Base-by-base conservation (phyloP, 2,888 invertebrate species). In the Leptopterna dolabrata region DNA sequence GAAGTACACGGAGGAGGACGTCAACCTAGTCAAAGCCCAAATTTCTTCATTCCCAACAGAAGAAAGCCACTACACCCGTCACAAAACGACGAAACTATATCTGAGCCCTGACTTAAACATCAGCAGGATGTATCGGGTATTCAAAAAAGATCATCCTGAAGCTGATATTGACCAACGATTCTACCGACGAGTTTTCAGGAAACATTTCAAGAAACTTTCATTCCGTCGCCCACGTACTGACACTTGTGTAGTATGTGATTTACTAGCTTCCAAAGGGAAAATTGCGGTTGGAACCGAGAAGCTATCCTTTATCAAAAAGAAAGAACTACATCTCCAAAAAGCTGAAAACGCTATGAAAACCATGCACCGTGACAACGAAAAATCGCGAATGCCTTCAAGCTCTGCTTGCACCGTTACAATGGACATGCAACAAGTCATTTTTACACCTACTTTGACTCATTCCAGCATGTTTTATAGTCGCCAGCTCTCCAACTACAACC, bases 381-480 rank as follows among this genome's bases (percentile, higher is more conserved):
- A 71, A 19, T 71, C 71, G 27, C n/a, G 71, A 11, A 71, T 71
- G 71, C 71, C 71, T 71, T 24, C 71, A 71, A 71, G 71, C 71
- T 71, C 71, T 71, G 71, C 27, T 71, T 71, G 71, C n/a, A 71
- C 71, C 71, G n/a, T 71, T 71, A 71, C 71, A 19, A 71, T 71
- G 71, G 71, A 71, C 71, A 71, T 71, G 71, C 90, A 91, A 88
- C 90, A 91, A 89, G 91, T 90, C 30, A 87, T 90, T 76, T 90
- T 90, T 70, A 88, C 90, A 73, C 91, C 90, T n/a, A 91, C 90
- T 73, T 89, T 91, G 83, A 90, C 90, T 11, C 91, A 90, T 87
- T 89, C 89, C 24, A 89, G 90, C 81, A 91, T 91, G 89, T 91
- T 91, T 86, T 91, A 91, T 89, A 84, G 88, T 19, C 89, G 90